phyloP scores from a whole-genome alignment of 2,797 vertebrate species.

The Enteromius viviparus region DNA sequence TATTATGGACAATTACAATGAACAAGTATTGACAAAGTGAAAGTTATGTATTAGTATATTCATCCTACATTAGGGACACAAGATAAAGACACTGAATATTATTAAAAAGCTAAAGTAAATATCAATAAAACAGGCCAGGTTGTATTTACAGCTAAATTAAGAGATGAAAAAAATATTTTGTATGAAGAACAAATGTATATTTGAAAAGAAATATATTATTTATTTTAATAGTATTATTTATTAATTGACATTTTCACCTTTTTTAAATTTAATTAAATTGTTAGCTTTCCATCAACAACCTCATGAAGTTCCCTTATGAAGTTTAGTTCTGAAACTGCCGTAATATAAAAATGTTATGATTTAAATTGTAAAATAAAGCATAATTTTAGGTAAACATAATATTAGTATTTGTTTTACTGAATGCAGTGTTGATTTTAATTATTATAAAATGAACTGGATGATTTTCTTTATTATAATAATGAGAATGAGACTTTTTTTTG shows the following conservation, averaged over 20 bases:
- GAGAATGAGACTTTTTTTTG: neutral
- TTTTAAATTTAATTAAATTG: neutral
- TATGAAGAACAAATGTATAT: neutral
- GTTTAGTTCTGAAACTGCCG: neutral
- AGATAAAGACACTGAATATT: neutral
- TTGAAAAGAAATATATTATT: neutral
- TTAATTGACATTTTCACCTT: neutral
- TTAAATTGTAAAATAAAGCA: slow-evolving; percentile 11
- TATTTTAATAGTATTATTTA: neutral
- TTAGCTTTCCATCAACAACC: neutral
- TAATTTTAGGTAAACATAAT: neutral
- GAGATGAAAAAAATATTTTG: neutral
- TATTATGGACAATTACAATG: neutral
- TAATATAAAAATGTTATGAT: neutral
- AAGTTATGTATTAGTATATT: neutral
- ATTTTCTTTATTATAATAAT: neutral
- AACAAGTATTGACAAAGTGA: neutral
- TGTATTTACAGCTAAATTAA: neutral
- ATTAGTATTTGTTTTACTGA: neutral
- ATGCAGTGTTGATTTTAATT: neutral
- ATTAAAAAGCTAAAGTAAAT: neutral
- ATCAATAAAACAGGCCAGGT: neutral
- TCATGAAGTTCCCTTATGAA: neutral
- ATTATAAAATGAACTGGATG: neutral
- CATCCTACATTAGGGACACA: neutral